Evolutionary conservation across 2,888 invertebrate genomes (phyloP), one percentile per base, ranked within the genome.

Genomic region (Hetaerina titia): DNA sequence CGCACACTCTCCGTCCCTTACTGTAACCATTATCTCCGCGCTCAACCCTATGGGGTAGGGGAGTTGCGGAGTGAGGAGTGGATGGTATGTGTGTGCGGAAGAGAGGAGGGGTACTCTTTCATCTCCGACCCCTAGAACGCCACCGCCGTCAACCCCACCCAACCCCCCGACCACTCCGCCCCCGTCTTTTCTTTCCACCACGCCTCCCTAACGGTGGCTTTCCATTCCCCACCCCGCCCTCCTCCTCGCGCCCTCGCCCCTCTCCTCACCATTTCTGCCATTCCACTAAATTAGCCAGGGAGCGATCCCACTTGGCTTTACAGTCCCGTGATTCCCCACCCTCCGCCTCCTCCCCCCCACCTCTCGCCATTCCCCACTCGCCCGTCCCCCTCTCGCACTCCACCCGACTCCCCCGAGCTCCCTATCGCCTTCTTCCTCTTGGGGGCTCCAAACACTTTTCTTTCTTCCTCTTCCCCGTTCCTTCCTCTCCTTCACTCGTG

Each of bases 211-310:
- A 1, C 31, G 31, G 45, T 45, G 45, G 13, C 81, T 81, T 81
- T 31, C 31, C 81, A 45, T 81, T 81, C 81, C 22, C 22, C 17
- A n/a, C 45, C 1, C 45, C 45, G 45, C 45, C 45, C 45, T 45
- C 45, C 45, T 45, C 45, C 45, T 45, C n/a, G 7, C 74, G 15
- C 5, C 74, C 74, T 25, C 74, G 2, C 74, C 22, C 57, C 89
- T 45, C 69, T 31, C 63, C 58, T 6, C 13, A 63, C 64, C 64
- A n/a, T n/a, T 56, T 56, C 74, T 56, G 64, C 69, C 92, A 92
- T 92, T 92, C 92, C 92, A 92, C 92, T 92, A 92, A 92, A 92
- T 92, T 92, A 92, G 92, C 92, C 92, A 69, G 92, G 92, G 92
- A 74, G 92, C 92, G 92, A 92, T 92, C 92, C 92, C 69, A 92